phyloP scores from a whole-genome alignment of 2,797 vertebrate species.

The Melanotaenia boesemani region DNA sequence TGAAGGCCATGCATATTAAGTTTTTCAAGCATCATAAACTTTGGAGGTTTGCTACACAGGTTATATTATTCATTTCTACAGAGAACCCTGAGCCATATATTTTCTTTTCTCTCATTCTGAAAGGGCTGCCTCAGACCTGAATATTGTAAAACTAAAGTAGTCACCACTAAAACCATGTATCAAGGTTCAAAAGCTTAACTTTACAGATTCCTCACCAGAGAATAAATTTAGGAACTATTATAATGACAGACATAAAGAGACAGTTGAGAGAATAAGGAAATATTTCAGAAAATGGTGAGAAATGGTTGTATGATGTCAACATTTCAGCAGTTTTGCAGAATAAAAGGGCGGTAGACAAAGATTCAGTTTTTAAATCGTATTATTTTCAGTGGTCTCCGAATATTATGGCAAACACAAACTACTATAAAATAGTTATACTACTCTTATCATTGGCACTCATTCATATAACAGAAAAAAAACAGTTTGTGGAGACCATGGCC shows the following conservation, averaged over 20 bases:
- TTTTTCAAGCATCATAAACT: slow-evolving; percentile 94
- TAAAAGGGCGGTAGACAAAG: background rate
- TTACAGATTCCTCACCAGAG: slow-evolving; percentile 12
- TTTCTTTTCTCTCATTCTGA: slow-evolving; percentile 28
- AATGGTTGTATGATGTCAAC: background rate
- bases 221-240: slow-evolving; percentile 9
- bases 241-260: background rate
- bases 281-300: background rate
- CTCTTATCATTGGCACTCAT: background rate
- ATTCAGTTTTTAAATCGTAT: background rate
- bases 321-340: background rate
- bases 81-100: slow-evolving; percentile 68
- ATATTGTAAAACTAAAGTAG: slow-evolving; percentile 40
- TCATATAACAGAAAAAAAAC: background rate
- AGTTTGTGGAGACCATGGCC: slow-evolving; percentile 1
- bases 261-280: background rate
- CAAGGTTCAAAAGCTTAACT: slow-evolving; percentile 51
- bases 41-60: slow-evolving; percentile 90
- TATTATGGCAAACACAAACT: background rate
- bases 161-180: slow-evolving; percentile 9
- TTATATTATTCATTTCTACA: slow-evolving; percentile 93
- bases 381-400: background rate
- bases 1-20: slow-evolving; percentile 94
- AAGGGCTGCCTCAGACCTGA: slow-evolving; percentile 29
- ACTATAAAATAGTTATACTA: background rate